Percentiles rank a stretch among this genome's conserved stretches.
phyloP scores from a whole-genome alignment of 2,888 invertebrate species.

The Papilio elwesi region DNA sequence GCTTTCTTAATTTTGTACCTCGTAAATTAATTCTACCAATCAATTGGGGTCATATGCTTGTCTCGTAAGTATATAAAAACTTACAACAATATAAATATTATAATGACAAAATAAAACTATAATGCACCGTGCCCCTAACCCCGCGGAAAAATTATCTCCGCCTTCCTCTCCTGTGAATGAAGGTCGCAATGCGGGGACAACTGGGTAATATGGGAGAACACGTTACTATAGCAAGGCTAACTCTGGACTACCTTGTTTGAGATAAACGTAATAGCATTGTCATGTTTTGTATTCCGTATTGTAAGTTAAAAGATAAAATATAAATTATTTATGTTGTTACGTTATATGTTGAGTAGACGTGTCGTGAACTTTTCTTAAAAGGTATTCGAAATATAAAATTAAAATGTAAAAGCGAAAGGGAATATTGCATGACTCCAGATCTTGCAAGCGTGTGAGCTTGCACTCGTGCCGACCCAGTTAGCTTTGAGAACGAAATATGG shows the following conservation, averaged over 20 bases:
- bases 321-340: too few species aligned
- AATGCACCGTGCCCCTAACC: conserved; percentile 47
- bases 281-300: background rate
- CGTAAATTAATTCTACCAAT: too few species aligned
- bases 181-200: conserved; percentile 72
- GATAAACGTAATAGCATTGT: background rate
- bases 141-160: conserved; percentile 62
- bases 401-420: conserved; percentile 21
- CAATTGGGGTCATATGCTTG: background rate
- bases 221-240: conserved; percentile 30
- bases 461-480: conserved; percentile 19
- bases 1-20: too few species aligned
- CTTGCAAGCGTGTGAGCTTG: conserved; percentile 10
- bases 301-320: too few species aligned
- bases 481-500: conserved; percentile 20
- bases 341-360: background rate
- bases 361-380: background rate
- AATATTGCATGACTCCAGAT: conserved; percentile 22
- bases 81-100: too few species aligned
- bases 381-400: conserved; percentile 1
- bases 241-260: background rate
- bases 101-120: conserved; percentile 3
- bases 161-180: conserved; percentile 67
- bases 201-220: conserved; percentile 54
- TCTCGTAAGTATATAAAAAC: too few species aligned